Conservation (phyloP, 23 tunicate species). For the Oikopleura dioica region DNA sequence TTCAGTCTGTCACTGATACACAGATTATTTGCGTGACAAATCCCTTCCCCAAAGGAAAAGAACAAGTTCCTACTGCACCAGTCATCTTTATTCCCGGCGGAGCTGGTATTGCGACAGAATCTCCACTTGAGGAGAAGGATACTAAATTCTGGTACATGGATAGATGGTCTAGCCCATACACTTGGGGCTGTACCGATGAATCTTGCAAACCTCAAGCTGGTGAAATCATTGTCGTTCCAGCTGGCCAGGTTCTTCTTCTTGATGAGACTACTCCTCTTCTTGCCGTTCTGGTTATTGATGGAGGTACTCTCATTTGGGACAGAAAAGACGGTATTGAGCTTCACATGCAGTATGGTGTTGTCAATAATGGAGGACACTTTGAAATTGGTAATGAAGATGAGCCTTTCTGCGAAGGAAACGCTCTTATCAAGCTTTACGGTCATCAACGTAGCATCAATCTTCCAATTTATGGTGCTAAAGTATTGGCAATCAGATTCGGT, state of each 20-base stretch:
- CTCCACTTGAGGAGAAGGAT: background rate
- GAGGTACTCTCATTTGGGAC: slow-evolving; percentile 6
- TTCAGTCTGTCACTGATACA: slow-evolving; percentile 15
- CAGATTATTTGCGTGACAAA: slow-evolving; percentile 35
- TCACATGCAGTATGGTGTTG: slow-evolving; percentile 9
- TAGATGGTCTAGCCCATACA: slow-evolving; percentile 9
- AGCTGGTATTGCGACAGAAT: background rate
- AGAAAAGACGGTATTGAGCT: background rate
- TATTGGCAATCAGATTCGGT: slow-evolving; percentile 59
- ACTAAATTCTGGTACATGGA: background rate
- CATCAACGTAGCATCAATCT: slow-evolving; percentile 47
- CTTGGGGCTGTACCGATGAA: slow-evolving; percentile 10
- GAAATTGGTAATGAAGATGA: slow-evolving; percentile 56
- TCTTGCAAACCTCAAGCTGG: slow-evolving; percentile 13
- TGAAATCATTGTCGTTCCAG: slow-evolving; percentile 27
- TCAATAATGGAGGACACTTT: background rate
- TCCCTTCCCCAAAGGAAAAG: background rate
- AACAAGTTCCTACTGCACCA: background rate
- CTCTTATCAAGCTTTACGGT: slow-evolving; percentile 44
- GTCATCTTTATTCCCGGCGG: background rate
- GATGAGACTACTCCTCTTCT: slow-evolving; percentile 19
- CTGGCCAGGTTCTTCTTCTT: slow-evolving; percentile 18
- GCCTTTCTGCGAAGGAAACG: slow-evolving; percentile 25
- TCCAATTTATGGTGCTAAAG: slow-evolving; percentile 87
- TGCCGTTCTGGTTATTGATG: background rate